A percentile compares a stretch with the other conserved stretches of the same genome.
These are phyloP conservation scores for Notothenia coriiceps DNA, from an alignment of 2,113 vertebrate species.

Conservation along the genomic window DNA sequence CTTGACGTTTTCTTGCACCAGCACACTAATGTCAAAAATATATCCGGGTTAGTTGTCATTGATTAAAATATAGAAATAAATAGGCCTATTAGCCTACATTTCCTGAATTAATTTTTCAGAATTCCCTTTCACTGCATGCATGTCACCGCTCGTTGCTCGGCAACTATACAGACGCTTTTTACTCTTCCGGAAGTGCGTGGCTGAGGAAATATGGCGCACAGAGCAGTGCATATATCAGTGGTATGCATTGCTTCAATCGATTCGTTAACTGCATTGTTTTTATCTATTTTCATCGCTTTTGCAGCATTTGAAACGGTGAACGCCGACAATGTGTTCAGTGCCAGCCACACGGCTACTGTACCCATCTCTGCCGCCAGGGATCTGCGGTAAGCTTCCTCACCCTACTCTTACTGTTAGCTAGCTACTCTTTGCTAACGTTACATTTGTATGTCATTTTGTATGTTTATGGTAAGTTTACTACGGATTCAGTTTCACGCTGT, in stretches of 20 bases:
- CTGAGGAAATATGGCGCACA: slow-evolving; percentile 81
- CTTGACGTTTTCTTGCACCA: not conserved
- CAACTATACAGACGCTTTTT: slow-evolving; percentile 71
- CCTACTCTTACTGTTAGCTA: slow-evolving; percentile 8
- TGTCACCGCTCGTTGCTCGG: slow-evolving; percentile 69
- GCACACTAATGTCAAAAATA: not conserved
- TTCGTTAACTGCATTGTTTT: not conserved
- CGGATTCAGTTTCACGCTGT: too few relatives aligned
- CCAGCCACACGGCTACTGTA: slow-evolving; percentile 60
- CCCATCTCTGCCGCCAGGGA: slow-evolving; percentile 74
- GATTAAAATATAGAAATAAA: not conserved
- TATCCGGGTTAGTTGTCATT: not conserved
- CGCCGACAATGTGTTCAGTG: slow-evolving; percentile 72
- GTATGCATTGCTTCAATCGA: slow-evolving; percentile 16
- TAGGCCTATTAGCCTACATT: not conserved
- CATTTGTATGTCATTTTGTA: too few relatives aligned
- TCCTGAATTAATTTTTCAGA: too few relatives aligned
- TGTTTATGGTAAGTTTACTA: too few relatives aligned
- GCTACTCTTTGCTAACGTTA: slow-evolving; percentile 27
- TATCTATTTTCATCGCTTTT: slow-evolving; percentile 22
- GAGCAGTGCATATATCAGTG: not conserved
- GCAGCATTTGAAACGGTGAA: slow-evolving; percentile 23
- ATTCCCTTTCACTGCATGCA: not conserved
- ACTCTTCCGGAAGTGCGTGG: slow-evolving; percentile 84
- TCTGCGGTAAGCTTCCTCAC: slow-evolving; percentile 72